Base-by-base conservation (phyloP, 2,113 vertebrate genomes). In the Cyanistes caeruleus region DNA sequence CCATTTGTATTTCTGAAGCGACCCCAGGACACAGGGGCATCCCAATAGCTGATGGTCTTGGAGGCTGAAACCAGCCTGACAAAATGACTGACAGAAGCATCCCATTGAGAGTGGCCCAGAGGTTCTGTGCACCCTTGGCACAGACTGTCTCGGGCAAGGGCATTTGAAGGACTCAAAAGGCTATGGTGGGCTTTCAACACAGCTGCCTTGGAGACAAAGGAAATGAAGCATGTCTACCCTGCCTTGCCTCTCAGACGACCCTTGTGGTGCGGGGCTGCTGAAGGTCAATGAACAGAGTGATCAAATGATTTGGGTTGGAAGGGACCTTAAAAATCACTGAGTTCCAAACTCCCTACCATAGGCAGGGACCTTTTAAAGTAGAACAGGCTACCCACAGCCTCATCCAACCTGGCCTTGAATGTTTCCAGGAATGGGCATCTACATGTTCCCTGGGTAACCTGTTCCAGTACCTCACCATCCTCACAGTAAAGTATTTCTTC, bases 61-160 rank as follows among this genome's bases (percentile, higher is more conserved):
- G 68, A 82, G 28, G 46, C 60, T 60, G 30, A 67, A 24, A 39
- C 8, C 46, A 53, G 24, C 16, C 44, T 35, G 52, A 35, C 60
- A 60, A 24, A 64, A 48, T 33, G 14, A 49, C 1, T 80, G 76
- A 43, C 43, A 65, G 44, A 51, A 74, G 2, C 31, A 41, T 5
- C 7, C 21, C 60, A 46, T 0, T 30, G 33, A 28, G 19, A 39
- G 9, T 46, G 60, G 33, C 23, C 28, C 15, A 60, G 46, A 81
- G 39, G 68, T 19, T 59, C 60, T 46, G 28, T 6, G 52, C 19
- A 59, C 27, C 13, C 33, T 24, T 37, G 44, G 68, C 53, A 65
- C 13, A 44, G 22, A 37, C 23, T 18, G 3, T 28, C 37, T 52
- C 1, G 0, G 52, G 12, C 2, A 1, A 31, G 51, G 6, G 28